phyloP scores from a whole-genome alignment of 2,113 vertebrate species.

The Elanoides forficatus region DNA sequence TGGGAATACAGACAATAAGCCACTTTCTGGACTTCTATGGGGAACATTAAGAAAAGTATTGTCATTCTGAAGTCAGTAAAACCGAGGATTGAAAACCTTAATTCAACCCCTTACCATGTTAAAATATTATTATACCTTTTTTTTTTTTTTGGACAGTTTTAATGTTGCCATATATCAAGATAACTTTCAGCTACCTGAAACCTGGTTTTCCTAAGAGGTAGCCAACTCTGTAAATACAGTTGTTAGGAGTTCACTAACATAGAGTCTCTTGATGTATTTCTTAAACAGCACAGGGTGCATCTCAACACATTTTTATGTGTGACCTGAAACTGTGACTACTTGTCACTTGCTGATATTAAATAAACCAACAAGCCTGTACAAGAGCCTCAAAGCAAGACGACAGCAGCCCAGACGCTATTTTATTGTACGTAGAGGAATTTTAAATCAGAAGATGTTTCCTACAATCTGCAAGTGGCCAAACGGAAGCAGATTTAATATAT shows the following conservation, averaged over 20 bases:
- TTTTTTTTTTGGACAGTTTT: not conserved
- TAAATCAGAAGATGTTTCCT: not conserved
- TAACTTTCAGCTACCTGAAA: not conserved
- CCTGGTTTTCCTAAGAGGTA: not conserved
- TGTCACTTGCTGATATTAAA: not conserved
- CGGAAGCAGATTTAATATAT: not conserved
- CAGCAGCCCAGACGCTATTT: not conserved
- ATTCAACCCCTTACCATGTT: not conserved
- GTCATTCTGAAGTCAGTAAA: not conserved
- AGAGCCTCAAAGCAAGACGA: not conserved
- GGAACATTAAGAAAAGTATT: not conserved
- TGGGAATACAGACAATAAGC: not conserved
- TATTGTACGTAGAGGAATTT: not conserved
- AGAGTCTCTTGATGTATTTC: not conserved
- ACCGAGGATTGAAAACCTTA: not conserved
- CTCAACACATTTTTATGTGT: not conserved
- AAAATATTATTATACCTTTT: not conserved
- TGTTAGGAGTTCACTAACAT: not conserved
- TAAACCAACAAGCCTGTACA: rapidly evolving
- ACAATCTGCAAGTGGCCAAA: not conserved
- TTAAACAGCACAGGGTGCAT: not conserved
- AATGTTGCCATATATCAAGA: not conserved
- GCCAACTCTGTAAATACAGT: not conserved
- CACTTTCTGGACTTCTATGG: not conserved
- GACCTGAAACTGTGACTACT: not conserved